Evolutionary conservation across 1,140 invertebrate genomes (phyloP), one percentile per base, ranked within the genome.

Genomic region (Mesaphorura yosii): DNA sequence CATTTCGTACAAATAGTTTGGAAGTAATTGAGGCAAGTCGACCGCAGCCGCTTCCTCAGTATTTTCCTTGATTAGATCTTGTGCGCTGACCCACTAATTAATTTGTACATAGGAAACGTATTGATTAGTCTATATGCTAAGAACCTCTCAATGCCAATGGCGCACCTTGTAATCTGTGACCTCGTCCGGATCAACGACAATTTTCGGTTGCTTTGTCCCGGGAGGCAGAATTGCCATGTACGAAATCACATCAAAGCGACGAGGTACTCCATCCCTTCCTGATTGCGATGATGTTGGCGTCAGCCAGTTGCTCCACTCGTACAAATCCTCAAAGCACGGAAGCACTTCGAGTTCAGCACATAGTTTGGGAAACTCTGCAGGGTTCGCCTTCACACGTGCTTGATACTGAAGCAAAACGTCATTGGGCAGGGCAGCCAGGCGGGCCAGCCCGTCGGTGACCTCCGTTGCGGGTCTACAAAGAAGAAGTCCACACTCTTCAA

Each of bases 401-500:
- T 83, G 77, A 86, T 86, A 90, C 62, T 75, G 68, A 7, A 81
- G 60, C 62, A 81, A 75, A 48, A 66, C 34, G 20, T 41, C 14
- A 26, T 55, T 44, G 12, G 25, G 12, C 34, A 53, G 49, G 26
- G 50, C 68, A 63, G 59, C 67, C 67, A 55, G 64, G 55, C 47
- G 70, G 57, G 53, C 59, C 19, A n/a, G 57, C 55, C 58, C 57
- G n/a, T n/a, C n/a, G n/a, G n/a, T n/a, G n/a, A n/a, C n/a, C n/a
- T n/a, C n/a, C n/a, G n/a, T n/a, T 29, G 23, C 62, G 62, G 45
- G 46, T 29, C 66, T 78, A 60, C 82, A 86, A 6, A 92, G 68
- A n/a, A 92, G 70, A 45, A 92, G 70, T 2, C 88, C 88, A 59
- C 83, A 78, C 68, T 94, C 89, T 71, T 94, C 88, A 75, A 94